phyloP scores from a whole-genome alignment of 2,797 vertebrate species.

The Alcedo atthis region DNA sequence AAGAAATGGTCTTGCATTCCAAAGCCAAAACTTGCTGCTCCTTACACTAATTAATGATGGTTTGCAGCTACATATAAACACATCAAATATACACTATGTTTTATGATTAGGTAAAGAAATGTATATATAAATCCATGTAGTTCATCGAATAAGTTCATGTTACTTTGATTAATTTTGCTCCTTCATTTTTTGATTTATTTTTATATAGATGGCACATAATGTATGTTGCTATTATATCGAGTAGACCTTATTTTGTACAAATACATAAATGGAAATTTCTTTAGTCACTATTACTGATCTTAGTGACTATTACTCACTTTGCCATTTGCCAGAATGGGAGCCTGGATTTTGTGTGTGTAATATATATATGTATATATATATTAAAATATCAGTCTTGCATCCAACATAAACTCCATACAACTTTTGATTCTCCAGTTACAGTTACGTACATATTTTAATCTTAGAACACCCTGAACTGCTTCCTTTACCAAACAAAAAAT shows the following conservation, averaged over 20 bases:
- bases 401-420: constrained; percentile 20
- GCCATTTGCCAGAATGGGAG: not conserved
- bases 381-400: constrained; percentile 27
- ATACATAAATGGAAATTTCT: not conserved
- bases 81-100: not conserved
- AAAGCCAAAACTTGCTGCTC: not conserved
- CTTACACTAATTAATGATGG: not conserved
- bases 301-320: not conserved
- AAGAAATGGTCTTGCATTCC: not conserved
- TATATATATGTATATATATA: not conserved
- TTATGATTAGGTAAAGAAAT: not conserved
- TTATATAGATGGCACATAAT: not conserved
- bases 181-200: not conserved
- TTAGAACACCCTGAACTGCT: constrained; percentile 69
- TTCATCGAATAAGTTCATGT: not conserved
- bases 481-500: constrained; percentile 71
- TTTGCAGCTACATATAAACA: not conserved
- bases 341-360: not conserved
- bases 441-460: constrained; percentile 68
- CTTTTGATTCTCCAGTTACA: constrained; percentile 51
- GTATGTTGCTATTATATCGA: not conserved
- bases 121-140: not conserved
- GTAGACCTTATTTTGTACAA: not conserved
- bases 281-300: not conserved
- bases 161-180: not conserved